Base-by-base conservation (phyloP, 2,888 invertebrate species). In the Agrenia bidenticulata region DNA sequence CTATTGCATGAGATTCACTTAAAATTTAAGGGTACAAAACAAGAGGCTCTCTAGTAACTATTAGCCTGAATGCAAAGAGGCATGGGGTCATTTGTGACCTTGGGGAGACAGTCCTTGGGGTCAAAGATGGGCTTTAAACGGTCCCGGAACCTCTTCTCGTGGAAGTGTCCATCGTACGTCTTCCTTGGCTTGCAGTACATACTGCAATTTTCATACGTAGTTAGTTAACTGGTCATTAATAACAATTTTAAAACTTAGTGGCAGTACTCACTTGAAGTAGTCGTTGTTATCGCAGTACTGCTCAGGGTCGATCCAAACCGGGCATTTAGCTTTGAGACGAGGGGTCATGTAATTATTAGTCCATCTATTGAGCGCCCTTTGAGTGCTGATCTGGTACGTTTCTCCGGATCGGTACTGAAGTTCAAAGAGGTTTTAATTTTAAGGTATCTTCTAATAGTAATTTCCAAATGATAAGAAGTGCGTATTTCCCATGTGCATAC, bases 121-220 rank as follows among this genome's bases (percentile, higher is more conserved):
- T 74, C 62, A 41, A 72, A 74, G 19, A 66, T 59, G 23, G 69
- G 67, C 53, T 72, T 72, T 13, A 74, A 63, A 17, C 74, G 67
- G 50, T 73, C 69, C 15, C 74, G 68, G 59, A 73, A 69, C 9
- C 64, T 66, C 41, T 70, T 72, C 21, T 71, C 72, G 21, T 70
- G 67, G 56, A 74, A 73, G 54, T 72, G 72, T 1, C 74, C 74
- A 60, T 74, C 74, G 58, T 74, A 74, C 2, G 73, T 68, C 59
- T 65, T 71, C 24, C 73, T 63, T 9, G 67, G 65, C 32, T 74
- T 72, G 39, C 74, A 74, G 53, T 61, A 57, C 21, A 61, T 59
- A 39, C 72, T 73, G 42, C 15, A 45, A 45, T 27, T 7, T n/a
- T n/a, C n/a, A n/a, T n/a, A n/a, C n/a, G 37, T 39, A 11, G 39